These are phyloP conservation scores for Phyllostomus hastatus DNA, from an alignment of 2,113 vertebrate species.

Conservation along the genomic window DNA sequence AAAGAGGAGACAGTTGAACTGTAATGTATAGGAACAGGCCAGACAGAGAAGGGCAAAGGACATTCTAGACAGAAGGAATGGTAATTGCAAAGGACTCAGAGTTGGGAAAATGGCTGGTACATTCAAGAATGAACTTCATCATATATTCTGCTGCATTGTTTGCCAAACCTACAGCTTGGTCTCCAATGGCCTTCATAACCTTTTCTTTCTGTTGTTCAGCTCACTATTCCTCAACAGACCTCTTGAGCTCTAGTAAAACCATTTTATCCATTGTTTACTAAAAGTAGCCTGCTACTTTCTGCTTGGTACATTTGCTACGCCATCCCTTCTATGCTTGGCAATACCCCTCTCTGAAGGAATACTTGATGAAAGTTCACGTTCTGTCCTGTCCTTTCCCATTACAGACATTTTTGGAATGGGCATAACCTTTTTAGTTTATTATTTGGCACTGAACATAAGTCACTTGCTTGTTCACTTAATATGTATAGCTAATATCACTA, in stretches of 20 bases:
- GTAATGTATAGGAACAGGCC: neutral
- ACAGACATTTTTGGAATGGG: neutral
- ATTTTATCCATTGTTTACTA: neutral
- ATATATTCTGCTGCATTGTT: neutral
- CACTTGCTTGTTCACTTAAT: neutral
- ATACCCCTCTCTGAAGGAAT: neutral
- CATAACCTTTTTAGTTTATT: neutral
- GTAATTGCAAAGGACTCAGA: neutral
- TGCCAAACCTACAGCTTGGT: neutral
- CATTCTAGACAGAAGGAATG: neutral
- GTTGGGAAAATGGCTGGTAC: neutral
- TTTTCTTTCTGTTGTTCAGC: neutral
- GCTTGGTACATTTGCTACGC: neutral
- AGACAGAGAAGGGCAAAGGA: neutral
- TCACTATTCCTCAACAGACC: neutral
- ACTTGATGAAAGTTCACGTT: neutral
- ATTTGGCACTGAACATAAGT: neutral
- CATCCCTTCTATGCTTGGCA: neutral
- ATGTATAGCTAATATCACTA: neutral
- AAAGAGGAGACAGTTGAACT: neutral
- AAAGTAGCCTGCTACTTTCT: neutral
- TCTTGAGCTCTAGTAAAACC: neutral
- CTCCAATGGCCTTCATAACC: neutral
- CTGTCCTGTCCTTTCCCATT: neutral
- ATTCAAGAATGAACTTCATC: neutral